Conservation (phyloP, 2,797 vertebrate genomes). For the Cirrhinus molitorella region DNA sequence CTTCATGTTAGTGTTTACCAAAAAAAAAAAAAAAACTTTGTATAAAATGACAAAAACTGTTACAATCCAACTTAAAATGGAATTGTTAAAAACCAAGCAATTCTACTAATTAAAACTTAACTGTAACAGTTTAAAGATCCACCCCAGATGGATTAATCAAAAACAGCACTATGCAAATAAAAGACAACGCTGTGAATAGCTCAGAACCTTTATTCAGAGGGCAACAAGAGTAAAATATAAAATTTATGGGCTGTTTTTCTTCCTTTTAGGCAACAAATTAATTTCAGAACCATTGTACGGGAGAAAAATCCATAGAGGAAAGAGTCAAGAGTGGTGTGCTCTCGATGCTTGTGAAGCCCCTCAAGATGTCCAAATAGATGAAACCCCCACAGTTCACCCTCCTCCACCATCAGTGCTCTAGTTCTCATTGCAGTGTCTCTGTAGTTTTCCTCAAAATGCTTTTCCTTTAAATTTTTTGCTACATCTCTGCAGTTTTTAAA, state of each 20-base stretch:
- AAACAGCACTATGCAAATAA: conserved; percentile 12
- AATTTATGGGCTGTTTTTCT: conserved; percentile 69
- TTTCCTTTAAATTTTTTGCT: conserved; percentile 68
- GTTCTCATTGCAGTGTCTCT: conserved; percentile 74
- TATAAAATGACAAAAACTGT: neutral
- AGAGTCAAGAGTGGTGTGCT: neutral
- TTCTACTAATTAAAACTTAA: neutral
- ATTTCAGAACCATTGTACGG: conserved; percentile 54
- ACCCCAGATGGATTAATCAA: neutral
- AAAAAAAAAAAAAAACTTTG: neutral
- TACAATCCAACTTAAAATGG: neutral
- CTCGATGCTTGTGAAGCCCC: conserved; percentile 15
- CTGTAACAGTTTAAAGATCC: neutral
- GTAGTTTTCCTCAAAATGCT: conserved; percentile 63
- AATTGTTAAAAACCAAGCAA: neutral
- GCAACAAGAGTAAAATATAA: conserved; percentile 83
- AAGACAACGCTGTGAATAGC: conserved; percentile 71
- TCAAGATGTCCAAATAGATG: conserved; percentile 9
- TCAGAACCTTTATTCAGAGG: conserved; percentile 92
- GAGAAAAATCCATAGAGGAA: conserved; percentile 44
- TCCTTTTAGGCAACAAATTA: conserved; percentile 60
- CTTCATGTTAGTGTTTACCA: neutral
- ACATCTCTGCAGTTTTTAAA: conserved; percentile 84
- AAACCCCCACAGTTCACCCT: conserved; percentile 64
- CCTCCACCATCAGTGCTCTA: conserved; percentile 75